Base-by-base conservation (phyloP, 2,888 invertebrate genomes). In the Lithodes maja region DNA sequence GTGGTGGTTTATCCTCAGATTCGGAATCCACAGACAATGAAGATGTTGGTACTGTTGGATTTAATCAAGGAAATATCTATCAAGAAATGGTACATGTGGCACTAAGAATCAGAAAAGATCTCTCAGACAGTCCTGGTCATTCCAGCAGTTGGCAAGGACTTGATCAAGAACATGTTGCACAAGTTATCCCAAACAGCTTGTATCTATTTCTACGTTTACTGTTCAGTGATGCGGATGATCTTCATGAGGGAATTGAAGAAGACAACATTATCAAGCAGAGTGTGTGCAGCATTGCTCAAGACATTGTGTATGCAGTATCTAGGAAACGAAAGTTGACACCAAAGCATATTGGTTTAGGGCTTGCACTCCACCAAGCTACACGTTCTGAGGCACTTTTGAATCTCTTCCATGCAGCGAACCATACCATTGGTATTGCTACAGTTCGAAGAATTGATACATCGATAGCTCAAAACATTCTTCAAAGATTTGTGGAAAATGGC, bases 201-300 rank as follows among this genome's bases (percentile, higher is more conserved):
- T 83, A 83, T 71, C 71, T 52, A 52, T 71, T 83, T 17, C 71
- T 83, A 49, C n/a, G 71, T 50, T 49, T 71, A 49, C 2, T 83
- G 49, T 83, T 83, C 69, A 15, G 69, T 1, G 83, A 61, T 50
- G 69, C 17, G 15, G 71, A 68, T 1, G 17, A 49, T 3, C 54
- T 15, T 15, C 15, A n/a, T 50, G 53, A 68, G 52, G 71, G 33
- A 15, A 83, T 15, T 68, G 83, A 50, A 50, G 52, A 33, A 68
- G 69, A 69, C 15, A 83, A 2, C 83, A 71, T 50, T 15, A 50
- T 50, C 71, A 71, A 83, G 50, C 33, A 82, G 2, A 17, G 17
- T 82, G 33, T 82, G 61, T 82, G 82, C 52, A 82, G 61, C 55
- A 61, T 82, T 82, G 82, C 61, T 15, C 83, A 83, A 71, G 83